phyloP scores from a whole-genome alignment of 2,113 vertebrate genomes.

The Lepisosteus oculatus region DNA sequence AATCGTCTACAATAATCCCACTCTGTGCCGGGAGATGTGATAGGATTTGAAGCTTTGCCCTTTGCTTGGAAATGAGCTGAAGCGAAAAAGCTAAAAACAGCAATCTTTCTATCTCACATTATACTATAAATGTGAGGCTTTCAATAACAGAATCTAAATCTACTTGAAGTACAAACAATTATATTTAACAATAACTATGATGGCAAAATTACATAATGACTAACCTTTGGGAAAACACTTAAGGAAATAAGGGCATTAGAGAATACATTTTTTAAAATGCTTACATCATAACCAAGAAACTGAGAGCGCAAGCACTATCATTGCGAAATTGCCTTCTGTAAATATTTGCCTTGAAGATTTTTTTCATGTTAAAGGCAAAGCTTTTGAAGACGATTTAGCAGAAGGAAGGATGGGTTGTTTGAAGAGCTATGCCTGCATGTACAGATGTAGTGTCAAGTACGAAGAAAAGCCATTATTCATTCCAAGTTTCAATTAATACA shows the following conservation, averaged over 20 bases:
- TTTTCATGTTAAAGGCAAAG: conserved; percentile 49
- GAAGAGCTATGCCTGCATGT: conserved; percentile 45
- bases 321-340: conserved; percentile 61
- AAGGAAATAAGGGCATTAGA: conserved; percentile 61
- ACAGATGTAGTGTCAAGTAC: conserved; percentile 41
- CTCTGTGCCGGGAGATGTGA: no score
- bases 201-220: conserved; percentile 69
- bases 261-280: conserved; percentile 52
- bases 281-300: conserved; percentile 51
- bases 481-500: conserved; percentile 41
- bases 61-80: no score
- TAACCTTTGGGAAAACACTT: conserved; percentile 68
- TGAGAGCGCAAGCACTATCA: conserved; percentile 38
- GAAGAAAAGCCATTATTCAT: conserved; percentile 16
- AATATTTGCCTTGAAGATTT: conserved; percentile 53
- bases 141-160: conserved; percentile 52
- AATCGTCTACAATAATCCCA: no score
- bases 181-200: conserved; percentile 62
- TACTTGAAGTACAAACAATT: conserved; percentile 56
- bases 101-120: no score
- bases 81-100: no score
- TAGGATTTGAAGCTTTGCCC: no score
- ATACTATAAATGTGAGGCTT: conserved; percentile 35
- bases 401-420: conserved; percentile 39
- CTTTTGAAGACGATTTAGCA: conserved; percentile 53